Percentiles rank a stretch among this genome's conserved stretches.
Evolutionary conservation across 2,113 vertebrate genomes (phyloP).

Genomic region (Meriones unguiculatus): DNA sequence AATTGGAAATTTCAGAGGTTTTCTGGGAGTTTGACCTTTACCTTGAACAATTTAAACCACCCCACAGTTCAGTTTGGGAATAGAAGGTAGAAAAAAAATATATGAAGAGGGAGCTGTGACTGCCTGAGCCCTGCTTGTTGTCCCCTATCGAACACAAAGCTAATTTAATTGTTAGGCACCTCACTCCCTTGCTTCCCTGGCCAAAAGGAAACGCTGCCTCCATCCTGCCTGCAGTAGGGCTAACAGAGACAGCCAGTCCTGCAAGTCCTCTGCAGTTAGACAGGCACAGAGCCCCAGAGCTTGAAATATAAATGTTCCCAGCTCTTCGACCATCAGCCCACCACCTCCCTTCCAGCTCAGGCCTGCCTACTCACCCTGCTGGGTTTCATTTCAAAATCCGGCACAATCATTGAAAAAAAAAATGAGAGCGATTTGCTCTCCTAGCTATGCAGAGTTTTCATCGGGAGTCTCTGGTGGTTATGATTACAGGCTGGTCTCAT

Average conservation of each 20-base stretch:
- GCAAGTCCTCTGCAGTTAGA: not conserved
- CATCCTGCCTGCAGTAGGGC: not conserved
- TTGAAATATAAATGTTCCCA: constrained; percentile 51
- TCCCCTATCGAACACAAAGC: not conserved
- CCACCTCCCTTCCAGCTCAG: not conserved
- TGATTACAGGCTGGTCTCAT: not conserved
- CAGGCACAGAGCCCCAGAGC: constrained; percentile 35
- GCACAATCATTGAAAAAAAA: constrained; percentile 50
- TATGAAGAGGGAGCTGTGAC: not conserved
- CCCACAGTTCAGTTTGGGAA: not conserved
- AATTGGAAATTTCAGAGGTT: constrained; percentile 26
- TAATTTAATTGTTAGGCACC: not conserved
- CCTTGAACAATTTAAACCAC: constrained; percentile 10
- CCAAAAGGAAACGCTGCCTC: not conserved
- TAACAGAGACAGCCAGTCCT: not conserved
- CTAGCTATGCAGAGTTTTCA: constrained; percentile 60
- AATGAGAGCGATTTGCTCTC: constrained; percentile 48
- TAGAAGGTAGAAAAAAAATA: not conserved
- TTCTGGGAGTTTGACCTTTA: constrained; percentile 28
- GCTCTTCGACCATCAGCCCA: not conserved
- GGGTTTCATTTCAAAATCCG: constrained; percentile 75
- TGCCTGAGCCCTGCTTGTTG: not conserved
- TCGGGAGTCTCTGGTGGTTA: constrained; percentile 45
- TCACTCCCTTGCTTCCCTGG: not conserved
- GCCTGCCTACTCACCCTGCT: constrained; percentile 55